A percentile compares a stretch with the other conserved stretches of the same genome.
phyloP scores from a whole-genome alignment of 2,888 invertebrate species.

The Chrysolina haemoptera region DNA sequence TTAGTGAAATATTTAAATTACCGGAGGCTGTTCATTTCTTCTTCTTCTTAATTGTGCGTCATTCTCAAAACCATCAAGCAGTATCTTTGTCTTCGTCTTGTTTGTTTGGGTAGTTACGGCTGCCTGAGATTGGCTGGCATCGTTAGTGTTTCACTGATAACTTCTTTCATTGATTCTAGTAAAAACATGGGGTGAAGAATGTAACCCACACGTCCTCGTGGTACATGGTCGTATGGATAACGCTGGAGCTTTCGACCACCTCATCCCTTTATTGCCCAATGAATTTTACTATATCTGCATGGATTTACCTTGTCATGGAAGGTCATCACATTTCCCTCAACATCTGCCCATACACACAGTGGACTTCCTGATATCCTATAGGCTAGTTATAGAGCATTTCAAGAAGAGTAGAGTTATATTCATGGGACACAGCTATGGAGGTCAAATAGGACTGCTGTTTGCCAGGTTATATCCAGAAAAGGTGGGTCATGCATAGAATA shows the following conservation, averaged over 20 bases:
- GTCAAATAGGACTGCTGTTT: conserved; percentile 67
- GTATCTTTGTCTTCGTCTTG: no score
- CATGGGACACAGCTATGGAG: conserved; percentile 71
- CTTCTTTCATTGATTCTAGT: conserved; percentile 66
- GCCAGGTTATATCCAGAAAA: conserved; percentile 67
- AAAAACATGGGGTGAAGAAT: conserved; percentile 75
- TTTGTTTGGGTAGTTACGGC: no score
- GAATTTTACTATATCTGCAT: conserved; percentile 69
- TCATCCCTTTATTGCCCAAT: conserved; percentile 73
- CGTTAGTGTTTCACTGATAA: no score
- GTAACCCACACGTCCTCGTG: conserved; percentile 72
- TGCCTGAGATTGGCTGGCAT: no score
- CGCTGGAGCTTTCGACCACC: conserved; percentile 73
- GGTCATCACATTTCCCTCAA: conserved; percentile 72
- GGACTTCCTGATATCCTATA: conserved; percentile 68
- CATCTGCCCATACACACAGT: conserved; percentile 64
- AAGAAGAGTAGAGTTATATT: conserved; percentile 61
- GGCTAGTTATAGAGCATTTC: conserved; percentile 61
- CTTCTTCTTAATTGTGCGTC: no score
- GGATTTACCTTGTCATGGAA: conserved; percentile 77
- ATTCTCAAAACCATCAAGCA: no score
- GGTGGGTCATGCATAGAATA: neutral
- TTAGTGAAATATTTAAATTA: no score
- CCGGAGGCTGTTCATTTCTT: no score
- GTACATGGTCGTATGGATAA: conserved; percentile 76